Evolutionary conservation across 2,888 invertebrate genomes (phyloP).

Genomic region (Parthenolecanium corni): DNA sequence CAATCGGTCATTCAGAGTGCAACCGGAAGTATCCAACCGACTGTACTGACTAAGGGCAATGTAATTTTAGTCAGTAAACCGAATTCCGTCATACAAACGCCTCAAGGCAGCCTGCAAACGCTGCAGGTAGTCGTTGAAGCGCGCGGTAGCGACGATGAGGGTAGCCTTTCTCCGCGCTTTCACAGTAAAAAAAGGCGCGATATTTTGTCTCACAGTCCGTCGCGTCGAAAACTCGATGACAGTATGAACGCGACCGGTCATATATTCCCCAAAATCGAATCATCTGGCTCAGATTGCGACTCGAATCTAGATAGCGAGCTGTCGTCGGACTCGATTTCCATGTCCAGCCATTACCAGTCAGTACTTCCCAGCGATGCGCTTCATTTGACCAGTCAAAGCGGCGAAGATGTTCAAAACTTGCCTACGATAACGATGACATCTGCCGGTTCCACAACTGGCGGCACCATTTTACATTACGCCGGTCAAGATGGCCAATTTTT

Average conservation of each 20-base stretch:
- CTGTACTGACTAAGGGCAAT: conserved; percentile 73
- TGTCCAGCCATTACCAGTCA: conserved; percentile 50
- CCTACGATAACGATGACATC: conserved; percentile 81
- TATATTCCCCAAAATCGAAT: conserved; percentile 44
- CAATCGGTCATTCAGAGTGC: conserved; percentile 93
- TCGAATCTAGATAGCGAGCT: conserved; percentile 53
- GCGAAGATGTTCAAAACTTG: conserved; percentile 56
- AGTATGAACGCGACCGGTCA: conserved; percentile 7
- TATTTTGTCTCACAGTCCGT: conserved; percentile 6
- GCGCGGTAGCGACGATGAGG: conserved; percentile 25
- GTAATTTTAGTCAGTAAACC: conserved; percentile 82
- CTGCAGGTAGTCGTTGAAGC: conserved; percentile 55
- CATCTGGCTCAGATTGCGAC: conserved; percentile 49
- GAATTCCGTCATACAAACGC: conserved; percentile 84
- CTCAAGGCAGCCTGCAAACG: conserved; percentile 73
- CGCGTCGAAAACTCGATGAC: conserved; percentile 15
- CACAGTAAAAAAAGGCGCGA: conserved; percentile 16
- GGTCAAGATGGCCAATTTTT: conserved; percentile 82
- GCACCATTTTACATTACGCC: conserved; percentile 79
- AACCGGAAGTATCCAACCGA: conserved; percentile 61
- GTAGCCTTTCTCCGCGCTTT: conserved; percentile 17
- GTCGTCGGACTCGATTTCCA: conserved; percentile 47
- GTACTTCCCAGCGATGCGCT: conserved; percentile 68
- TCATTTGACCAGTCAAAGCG: conserved; percentile 52
- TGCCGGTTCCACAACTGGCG: conserved; percentile 56